Evolutionary conservation across 2,797 vertebrate species (phyloP), one percentile per base, ranked within the genome.

Genomic region (Meda fulgida): DNA sequence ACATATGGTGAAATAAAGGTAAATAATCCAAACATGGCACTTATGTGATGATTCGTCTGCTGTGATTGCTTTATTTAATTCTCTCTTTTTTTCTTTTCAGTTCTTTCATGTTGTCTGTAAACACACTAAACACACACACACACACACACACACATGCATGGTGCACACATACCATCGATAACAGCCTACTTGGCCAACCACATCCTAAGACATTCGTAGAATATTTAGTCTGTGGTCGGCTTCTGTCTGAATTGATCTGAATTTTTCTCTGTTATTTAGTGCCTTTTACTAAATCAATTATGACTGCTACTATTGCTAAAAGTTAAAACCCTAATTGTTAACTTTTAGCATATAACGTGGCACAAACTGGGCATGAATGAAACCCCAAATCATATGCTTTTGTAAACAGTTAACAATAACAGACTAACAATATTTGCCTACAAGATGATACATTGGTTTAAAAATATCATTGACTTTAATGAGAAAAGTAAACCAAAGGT

Each of bases 131-230:
- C 34, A 26, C n/a, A 55, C 77, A 87, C 3, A 23, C 66, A 78
- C 11, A 11, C 5, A 66, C 48, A 11, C 40, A 79, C 51, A 55
- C 77, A 87, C 2, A n/a, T n/a, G 31, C 67, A 78, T 4, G 18
- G 46, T n/a, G 48, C 60, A 81, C 81, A 23, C 78, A 66, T 10
- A 38, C 53, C 23, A 26, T 83, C 70, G 75, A 87, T 87, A 89
- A 80, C 85, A 88, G 71, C 51, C 53, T 63, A 85, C 88, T 84
- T 88, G 86, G 88, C 86, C 83, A 88, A 89, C 88, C 88, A 84
- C 88, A 89, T 89, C 88, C 87, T 86, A 83, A 83, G 85, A 87
- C 83, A 85, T 89, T 89, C 83, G 76, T 69, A 51, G 85, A 87
- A 89, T 69, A 85, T 80, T 86, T 7, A 80, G 48, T 71, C 77